Conservation (phyloP, 2,797 vertebrate genomes). For the Lateolabrax maculatus region DNA sequence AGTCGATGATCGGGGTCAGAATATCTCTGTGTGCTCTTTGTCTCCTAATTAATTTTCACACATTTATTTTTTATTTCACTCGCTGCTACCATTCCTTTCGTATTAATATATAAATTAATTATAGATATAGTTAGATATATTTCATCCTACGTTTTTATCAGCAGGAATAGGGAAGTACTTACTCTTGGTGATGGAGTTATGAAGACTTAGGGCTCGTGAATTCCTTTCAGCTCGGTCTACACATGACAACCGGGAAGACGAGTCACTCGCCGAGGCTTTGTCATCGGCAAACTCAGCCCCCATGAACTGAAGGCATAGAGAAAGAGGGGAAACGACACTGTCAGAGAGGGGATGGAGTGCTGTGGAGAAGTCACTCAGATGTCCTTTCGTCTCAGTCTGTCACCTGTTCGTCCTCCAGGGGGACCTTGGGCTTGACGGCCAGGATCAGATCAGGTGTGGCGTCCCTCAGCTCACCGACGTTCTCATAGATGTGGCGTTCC, state of each 20-base stretch:
- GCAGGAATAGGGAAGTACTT: slow-evolving; percentile 27
- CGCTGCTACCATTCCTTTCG: neutral
- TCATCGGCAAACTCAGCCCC: slow-evolving; percentile 78
- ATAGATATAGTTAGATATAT: neutral
- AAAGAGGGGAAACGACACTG: slow-evolving; percentile 31
- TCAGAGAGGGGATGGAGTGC: slow-evolving; percentile 26
- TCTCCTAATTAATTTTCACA: neutral
- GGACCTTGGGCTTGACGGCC: slow-evolving; percentile 86
- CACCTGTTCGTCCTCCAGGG: slow-evolving; percentile 83
- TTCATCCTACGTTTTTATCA: neutral
- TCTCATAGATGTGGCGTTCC: slow-evolving; percentile 82
- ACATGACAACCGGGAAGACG: slow-evolving; percentile 66
- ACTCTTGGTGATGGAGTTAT: slow-evolving; percentile 88
- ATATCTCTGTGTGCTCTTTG: slow-evolving; percentile 2
- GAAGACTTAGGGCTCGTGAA: slow-evolving; percentile 89
- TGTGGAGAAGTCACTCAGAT: slow-evolving; percentile 21
- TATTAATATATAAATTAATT: neutral
- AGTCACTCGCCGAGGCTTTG: slow-evolving; percentile 82
- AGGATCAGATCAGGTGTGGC: slow-evolving; percentile 91
- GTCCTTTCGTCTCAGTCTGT: slow-evolving; percentile 27
- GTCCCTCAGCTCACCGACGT: slow-evolving; percentile 81
- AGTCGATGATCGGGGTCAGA: slow-evolving; percentile 39
- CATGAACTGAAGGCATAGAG: slow-evolving; percentile 71
- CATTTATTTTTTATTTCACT: neutral
- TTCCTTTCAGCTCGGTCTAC: slow-evolving; percentile 86